Evolutionary conservation across 2,113 vertebrate genomes (phyloP), one percentile per base, ranked within the genome.

Genomic region (Gobio gobio): DNA sequence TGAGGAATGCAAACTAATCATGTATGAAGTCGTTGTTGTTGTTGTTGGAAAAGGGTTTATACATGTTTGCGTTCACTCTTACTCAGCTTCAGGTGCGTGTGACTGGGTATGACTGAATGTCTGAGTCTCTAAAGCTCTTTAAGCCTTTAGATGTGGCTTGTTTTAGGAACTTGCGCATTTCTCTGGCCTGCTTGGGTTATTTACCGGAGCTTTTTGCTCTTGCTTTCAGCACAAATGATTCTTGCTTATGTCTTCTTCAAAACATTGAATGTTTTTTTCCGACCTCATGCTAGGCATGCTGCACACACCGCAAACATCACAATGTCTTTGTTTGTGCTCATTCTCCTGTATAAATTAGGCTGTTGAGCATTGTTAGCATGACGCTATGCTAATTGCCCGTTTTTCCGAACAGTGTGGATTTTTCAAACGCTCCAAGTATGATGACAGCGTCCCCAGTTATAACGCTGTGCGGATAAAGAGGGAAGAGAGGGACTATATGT

Each of bases 391-490:
- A 47, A 63, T 63, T 75, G 74, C 87, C 45, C 61, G 84, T 45
- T 59, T 86, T 73, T 33, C 72, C 78, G 0, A 26, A 49, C 91
- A 99, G 98, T 98, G 96, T 76, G 97, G 96, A 90, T 99, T 99
- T 96, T 99, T 99, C 91, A 95, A 95, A 89, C 97, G 95, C 82
- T 94, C 97, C 88, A 97, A 95, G 94, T 96, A 97, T 94, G 96
- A 97, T 88, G 96, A 98, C 88, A 95, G 93, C 51, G 92, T 99
- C 91, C 98, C 97, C 90, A 95, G 94, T 90, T 98, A 99, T 92
- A 96, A 94, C 0, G 97, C 97, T 61, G 96, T 99, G 81, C 94
- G 96, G 87, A 99, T 99, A 91, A 96, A 93, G 33, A 96, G 97
- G 88, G 96, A 97, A 86, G 96, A 97, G 84, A 94, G 96, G 66